phyloP scores from a whole-genome alignment of 2,113 vertebrate genomes.

The Halcyon senegalensis region DNA sequence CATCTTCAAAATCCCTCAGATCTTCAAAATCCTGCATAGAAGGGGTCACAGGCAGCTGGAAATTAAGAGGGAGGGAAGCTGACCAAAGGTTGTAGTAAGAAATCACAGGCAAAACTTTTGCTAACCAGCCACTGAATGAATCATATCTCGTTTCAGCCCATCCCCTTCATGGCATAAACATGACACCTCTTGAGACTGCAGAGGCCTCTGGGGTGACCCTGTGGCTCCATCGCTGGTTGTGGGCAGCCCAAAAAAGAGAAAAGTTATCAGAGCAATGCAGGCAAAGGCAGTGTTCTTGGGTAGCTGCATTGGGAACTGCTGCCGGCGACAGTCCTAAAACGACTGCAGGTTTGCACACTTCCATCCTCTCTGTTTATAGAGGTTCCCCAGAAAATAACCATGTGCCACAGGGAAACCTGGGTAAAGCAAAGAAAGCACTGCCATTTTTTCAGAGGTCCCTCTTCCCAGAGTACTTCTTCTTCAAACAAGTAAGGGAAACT shows the following conservation, averaged over 20 bases:
- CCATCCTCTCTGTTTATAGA: neutral
- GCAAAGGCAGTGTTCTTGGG: neutral
- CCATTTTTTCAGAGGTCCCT: neutral
- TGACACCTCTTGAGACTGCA: fast-evolving
- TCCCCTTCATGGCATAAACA: neutral
- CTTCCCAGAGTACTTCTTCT: neutral
- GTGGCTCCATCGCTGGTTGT: fast-evolving
- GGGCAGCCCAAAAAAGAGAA: neutral
- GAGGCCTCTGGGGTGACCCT: neutral
- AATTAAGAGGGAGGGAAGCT: neutral
- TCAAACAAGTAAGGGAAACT: neutral
- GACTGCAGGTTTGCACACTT: neutral
- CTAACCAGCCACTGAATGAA: neutral
- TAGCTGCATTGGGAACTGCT: neutral
- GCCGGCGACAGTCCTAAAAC: neutral
- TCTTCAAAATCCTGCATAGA: neutral
- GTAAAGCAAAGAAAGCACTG: neutral
- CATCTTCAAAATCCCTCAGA: neutral
- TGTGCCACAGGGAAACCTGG: neutral
- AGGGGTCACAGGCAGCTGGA: neutral
- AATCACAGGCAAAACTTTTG: neutral
- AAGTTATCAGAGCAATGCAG: neutral
- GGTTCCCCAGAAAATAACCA: neutral
- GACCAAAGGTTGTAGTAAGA: neutral
- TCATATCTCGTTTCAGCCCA: neutral